Conservation (phyloP, 2,113 vertebrate species). For the Ivindomyrus marchei region DNA sequence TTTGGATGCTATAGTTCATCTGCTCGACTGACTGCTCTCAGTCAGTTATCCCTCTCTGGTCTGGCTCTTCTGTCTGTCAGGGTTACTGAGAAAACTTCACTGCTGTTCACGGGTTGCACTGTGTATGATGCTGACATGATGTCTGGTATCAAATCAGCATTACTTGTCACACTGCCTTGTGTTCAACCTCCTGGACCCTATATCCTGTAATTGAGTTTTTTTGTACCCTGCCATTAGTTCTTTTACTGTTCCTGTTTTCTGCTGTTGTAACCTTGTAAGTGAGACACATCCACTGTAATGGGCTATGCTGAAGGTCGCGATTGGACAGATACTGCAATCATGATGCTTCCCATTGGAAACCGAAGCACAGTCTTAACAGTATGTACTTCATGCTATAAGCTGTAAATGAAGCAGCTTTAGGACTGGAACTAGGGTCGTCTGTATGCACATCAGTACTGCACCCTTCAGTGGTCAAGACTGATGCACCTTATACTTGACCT, state of each 20-base stretch:
- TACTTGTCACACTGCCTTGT: not conserved
- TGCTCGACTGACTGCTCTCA: not conserved
- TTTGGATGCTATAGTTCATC: not conserved
- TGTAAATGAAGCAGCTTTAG: constrained; percentile 25
- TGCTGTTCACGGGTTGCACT: not conserved
- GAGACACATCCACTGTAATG: not conserved
- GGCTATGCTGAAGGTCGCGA: not conserved
- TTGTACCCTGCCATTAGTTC: not conserved
- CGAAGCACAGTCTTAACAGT: not conserved
- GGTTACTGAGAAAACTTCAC: not conserved
- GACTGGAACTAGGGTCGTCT: not conserved
- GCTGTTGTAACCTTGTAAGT: not conserved
- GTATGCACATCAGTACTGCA: not conserved
- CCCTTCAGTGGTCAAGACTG: not conserved
- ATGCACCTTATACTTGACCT: not conserved
- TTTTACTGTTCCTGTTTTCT: not conserved
- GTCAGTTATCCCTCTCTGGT: not conserved
- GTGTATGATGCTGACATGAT: not conserved
- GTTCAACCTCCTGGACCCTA: not conserved
- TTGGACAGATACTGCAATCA: not conserved
- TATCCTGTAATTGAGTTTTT: not conserved
- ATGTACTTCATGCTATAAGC: not conserved
- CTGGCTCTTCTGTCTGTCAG: not conserved
- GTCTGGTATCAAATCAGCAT: not conserved
- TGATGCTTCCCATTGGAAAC: not conserved